These are phyloP conservation scores for Seira ritae DNA, from an alignment of 2,888 invertebrate genomes.

Conservation along the genomic window DNA sequence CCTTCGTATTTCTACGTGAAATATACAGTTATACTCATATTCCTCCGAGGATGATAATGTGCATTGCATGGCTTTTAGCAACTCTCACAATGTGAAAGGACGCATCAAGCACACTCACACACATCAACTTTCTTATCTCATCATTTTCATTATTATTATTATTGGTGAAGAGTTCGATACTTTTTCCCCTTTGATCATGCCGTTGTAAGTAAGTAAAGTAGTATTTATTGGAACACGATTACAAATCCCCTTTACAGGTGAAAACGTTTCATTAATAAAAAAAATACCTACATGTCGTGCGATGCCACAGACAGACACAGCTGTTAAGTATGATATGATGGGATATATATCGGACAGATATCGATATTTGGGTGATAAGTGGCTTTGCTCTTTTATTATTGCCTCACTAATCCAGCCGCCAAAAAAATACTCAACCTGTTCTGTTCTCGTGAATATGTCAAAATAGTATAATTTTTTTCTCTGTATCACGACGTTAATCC, in stretches of 20 bases:
- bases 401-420: constrained; percentile 6
- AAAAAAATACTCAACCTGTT: no score
- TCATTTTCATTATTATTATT: constrained; percentile 8
- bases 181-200: constrained; percentile 30
- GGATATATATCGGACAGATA: constrained; percentile 7
- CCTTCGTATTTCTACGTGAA: constrained; percentile 29
- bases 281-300: no score
- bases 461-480: not conserved
- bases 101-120: no score
- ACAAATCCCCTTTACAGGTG: constrained; percentile 1
- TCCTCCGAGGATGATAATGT: not conserved
- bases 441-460: not conserved
- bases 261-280: constrained; percentile 12
- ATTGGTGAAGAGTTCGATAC: constrained; percentile 10
- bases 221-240: not conserved
- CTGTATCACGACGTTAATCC: constrained; percentile 11
- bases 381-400: constrained; percentile 18
- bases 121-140: constrained; percentile 18
- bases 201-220: no score
- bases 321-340: not conserved
- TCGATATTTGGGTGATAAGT: constrained; percentile 18
- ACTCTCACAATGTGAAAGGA: not conserved
- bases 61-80: constrained; percentile 7
- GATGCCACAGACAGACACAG: no score
- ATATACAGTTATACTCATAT: not conserved